Conservation (phyloP, 2,888 invertebrate species). For the Resseliella maxima region DNA sequence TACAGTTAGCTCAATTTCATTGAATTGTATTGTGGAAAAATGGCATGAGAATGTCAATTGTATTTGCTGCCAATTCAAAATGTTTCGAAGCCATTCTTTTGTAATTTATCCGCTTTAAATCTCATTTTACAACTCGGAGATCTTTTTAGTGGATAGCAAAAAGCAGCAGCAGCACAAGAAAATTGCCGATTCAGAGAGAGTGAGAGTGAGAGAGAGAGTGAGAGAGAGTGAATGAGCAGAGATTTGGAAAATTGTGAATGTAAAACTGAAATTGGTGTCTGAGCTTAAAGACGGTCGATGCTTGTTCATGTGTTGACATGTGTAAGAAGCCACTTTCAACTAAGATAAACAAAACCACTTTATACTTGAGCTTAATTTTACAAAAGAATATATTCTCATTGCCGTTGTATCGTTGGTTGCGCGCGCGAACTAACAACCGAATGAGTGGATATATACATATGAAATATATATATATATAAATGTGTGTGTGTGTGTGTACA, state of each 20-base stretch:
- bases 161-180: not conserved
- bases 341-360: conserved; percentile 41
- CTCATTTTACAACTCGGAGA: not conserved
- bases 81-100: not conserved
- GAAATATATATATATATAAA: too few relatives aligned
- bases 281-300: not conserved
- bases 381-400: not conserved
- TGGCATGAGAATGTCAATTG: not conserved
- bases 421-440: too few relatives aligned
- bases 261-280: conserved; percentile 17
- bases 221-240: not conserved
- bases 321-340: conserved; percentile 29
- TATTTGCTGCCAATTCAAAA: not conserved
- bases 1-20: not conserved
- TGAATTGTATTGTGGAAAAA: not conserved
- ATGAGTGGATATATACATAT: too few relatives aligned
- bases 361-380: conserved; percentile 33
- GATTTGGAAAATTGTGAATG: too few relatives aligned
- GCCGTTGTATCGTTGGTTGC: not conserved
- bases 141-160: not conserved
- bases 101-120: conserved; percentile 27
- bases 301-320: conserved; percentile 41
- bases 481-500: not conserved
- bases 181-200: not conserved
- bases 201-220: not conserved